These are phyloP conservation scores for Hybognathus amarus DNA, from an alignment of 2,797 vertebrate species.

Conservation along the genomic window DNA sequence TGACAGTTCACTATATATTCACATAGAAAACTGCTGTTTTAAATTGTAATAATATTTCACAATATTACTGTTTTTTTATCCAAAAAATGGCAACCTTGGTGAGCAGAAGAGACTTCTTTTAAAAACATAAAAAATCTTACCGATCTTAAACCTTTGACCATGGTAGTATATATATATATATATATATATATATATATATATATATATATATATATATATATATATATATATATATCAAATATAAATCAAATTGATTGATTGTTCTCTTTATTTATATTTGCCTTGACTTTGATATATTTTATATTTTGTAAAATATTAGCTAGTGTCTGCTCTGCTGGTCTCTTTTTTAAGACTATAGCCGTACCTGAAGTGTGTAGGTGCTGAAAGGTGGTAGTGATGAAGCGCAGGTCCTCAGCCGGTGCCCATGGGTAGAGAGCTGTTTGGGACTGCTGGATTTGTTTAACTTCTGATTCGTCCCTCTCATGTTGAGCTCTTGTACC, in stretches of 20 bases:
- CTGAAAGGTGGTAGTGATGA: conserved; percentile 89
- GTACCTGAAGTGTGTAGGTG: conserved; percentile 90
- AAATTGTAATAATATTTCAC: too few species aligned
- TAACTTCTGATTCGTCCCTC: conserved; percentile 48
- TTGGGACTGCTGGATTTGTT: conserved; percentile 22
- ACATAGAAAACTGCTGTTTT: too few species aligned
- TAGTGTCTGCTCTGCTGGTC: neutral
- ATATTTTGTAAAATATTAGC: neutral
- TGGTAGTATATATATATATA: too few species aligned
- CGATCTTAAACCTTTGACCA: too few species aligned
- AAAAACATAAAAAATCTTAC: too few species aligned
- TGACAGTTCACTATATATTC: too few species aligned
- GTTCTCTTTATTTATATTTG: neutral
- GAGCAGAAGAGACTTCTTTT: too few species aligned
- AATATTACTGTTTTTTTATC: too few species aligned
- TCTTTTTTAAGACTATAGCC: neutral
- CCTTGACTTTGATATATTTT: neutral
- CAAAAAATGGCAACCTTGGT: too few species aligned
- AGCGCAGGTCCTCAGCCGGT: conserved; percentile 84
- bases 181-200: too few species aligned
- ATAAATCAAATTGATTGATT: neutral
- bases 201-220: too few species aligned
- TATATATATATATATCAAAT: neutral
- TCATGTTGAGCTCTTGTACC: conserved; percentile 59
- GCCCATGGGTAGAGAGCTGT: conserved; percentile 74